These are phyloP conservation scores for Ctenodactylus gundi DNA, from an alignment of 2,113 vertebrate genomes.

Conservation along the genomic window DNA sequence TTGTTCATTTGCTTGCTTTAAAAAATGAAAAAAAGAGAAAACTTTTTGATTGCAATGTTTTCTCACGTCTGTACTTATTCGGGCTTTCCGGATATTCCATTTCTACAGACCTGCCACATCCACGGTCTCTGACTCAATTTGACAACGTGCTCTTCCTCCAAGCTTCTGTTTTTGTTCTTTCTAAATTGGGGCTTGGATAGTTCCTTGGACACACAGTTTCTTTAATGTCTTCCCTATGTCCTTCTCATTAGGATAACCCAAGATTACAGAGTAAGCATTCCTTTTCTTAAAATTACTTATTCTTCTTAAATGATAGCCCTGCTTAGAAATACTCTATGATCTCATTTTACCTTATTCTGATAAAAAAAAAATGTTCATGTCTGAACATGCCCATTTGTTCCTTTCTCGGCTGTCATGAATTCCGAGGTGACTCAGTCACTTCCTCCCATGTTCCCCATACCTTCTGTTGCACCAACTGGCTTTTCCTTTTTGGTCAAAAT, in stretches of 20 bases:
- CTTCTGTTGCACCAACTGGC: constrained; percentile 68
- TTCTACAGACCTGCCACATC: background rate
- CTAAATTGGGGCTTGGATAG: constrained; percentile 26
- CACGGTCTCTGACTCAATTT: background rate
- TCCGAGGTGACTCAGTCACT: constrained; percentile 59
- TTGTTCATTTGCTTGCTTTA: background rate
- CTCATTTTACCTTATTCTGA: constrained; percentile 43
- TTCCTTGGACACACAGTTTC: constrained; percentile 3
- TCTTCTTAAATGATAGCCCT: constrained; percentile 44
- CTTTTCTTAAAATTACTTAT: constrained; percentile 44
- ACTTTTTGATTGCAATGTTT: background rate
- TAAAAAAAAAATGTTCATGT: constrained; percentile 27
- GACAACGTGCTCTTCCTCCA: background rate
- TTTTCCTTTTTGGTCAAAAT: constrained; percentile 70
- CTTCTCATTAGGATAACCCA: constrained; percentile 61
- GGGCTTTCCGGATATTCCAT: background rate
- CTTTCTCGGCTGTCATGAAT: constrained; percentile 55
- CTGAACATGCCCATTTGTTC: constrained; percentile 46
- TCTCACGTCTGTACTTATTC: background rate
- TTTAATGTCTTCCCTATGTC: constrained; percentile 35
- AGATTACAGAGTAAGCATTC: constrained; percentile 65
- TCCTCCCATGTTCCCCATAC: constrained; percentile 31
- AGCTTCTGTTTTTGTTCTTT: constrained; percentile 44
- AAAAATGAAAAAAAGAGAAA: background rate
- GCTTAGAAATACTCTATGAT: constrained; percentile 43